Evolutionary conservation across 1,140 invertebrate genomes (phyloP).

Genomic region (Pseudachorutes palmiensis): DNA sequence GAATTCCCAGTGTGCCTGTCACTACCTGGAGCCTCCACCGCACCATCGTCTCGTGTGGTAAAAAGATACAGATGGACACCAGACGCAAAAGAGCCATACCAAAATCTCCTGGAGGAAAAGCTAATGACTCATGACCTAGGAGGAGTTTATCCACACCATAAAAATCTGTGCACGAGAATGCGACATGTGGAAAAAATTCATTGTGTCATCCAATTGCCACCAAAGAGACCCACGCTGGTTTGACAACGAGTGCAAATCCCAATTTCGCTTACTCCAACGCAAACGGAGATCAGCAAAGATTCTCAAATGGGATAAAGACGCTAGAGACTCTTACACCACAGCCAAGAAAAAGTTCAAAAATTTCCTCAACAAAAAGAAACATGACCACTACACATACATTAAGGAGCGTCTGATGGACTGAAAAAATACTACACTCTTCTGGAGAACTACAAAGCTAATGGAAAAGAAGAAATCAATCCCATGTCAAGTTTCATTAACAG

Average conservation of each 20-base stretch:
- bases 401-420: not conserved
- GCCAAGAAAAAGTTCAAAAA: not conserved
- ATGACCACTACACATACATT: not conserved
- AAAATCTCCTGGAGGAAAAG: too few relatives aligned
- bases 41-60: too few relatives aligned
- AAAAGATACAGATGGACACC: too few relatives aligned
- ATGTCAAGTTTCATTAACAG: slow-evolving; percentile 46
- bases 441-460: not conserved
- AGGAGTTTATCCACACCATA: too few relatives aligned
- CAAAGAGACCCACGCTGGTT: too few relatives aligned
- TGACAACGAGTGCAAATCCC: not conserved
- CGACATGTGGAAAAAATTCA: too few relatives aligned
- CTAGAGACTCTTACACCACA: not conserved
- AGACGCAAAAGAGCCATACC: too few relatives aligned
- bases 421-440: not conserved
- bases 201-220: too few relatives aligned
- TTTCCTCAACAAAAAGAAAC: not conserved
- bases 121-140: too few relatives aligned
- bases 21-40: too few relatives aligned
- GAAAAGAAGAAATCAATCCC: slow-evolving; percentile 46
- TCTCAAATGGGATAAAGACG: not conserved
- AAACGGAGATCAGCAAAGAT: not conserved
- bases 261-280: not conserved
- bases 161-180: too few relatives aligned
- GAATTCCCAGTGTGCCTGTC: too few relatives aligned